Conservation (phyloP, 2,113 vertebrate genomes). For the Engraulis encrasicolus region DNA sequence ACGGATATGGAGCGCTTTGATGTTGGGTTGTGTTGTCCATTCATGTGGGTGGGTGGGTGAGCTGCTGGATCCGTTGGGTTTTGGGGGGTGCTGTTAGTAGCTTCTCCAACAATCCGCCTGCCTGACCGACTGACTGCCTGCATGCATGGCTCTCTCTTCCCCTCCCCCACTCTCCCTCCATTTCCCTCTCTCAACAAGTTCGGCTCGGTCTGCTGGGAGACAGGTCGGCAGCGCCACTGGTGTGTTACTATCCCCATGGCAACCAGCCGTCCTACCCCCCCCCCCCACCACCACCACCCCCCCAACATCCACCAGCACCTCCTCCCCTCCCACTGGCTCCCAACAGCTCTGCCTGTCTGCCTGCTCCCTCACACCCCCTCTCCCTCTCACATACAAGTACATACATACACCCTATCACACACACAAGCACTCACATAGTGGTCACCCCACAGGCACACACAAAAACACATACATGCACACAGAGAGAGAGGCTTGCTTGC, state of each 20-base stretch:
- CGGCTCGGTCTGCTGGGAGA: slow-evolving; percentile 71
- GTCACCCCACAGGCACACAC: slow-evolving; percentile 17
- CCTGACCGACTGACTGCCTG: slow-evolving; percentile 46
- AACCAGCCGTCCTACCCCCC: slow-evolving; percentile 68
- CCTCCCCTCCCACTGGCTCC: slow-evolving; percentile 33
- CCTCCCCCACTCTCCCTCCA: slow-evolving; percentile 50
- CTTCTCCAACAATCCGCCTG: slow-evolving; percentile 41
- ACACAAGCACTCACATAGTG: not conserved
- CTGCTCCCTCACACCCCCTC: slow-evolving; percentile 1
- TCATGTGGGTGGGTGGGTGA: slow-evolving; percentile 6
- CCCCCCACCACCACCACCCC: not conserved
- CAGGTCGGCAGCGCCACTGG: slow-evolving; percentile 79
- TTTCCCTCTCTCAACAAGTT: slow-evolving; percentile 66
- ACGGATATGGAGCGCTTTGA: slow-evolving; percentile 21
- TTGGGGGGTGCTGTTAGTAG: not conserved
- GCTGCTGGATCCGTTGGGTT: not conserved
- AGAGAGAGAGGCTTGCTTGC: slow-evolving; percentile 42
- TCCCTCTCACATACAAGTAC: slow-evolving; percentile 24
- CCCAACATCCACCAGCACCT: not conserved
- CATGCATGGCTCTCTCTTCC: slow-evolving; percentile 39
- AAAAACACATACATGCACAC: slow-evolving; percentile 40
- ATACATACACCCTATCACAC: slow-evolving; percentile 9
- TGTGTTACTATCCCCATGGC: slow-evolving; percentile 83
- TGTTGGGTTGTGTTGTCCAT: slow-evolving; percentile 10
- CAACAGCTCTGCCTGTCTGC: slow-evolving; percentile 36